Evolutionary conservation across 2,888 invertebrate species (phyloP).

Genomic region (Lissonota sp.): DNA sequence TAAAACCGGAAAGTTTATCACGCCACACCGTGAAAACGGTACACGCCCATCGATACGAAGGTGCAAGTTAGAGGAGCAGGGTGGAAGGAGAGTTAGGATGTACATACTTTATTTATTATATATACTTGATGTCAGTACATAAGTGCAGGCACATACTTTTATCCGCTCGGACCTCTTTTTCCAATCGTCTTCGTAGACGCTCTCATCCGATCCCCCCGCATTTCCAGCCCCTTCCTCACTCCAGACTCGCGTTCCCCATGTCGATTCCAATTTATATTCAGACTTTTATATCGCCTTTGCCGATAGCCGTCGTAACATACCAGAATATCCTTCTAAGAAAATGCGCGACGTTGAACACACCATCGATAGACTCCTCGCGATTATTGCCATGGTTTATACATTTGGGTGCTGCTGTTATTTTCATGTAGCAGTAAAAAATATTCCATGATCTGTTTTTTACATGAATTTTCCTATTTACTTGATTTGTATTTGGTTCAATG

Average conservation of each 20-base stretch:
- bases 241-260: background rate
- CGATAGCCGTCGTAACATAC: background rate
- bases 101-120: background rate
- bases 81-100: background rate
- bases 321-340: constrained; percentile 38
- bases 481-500: no score
- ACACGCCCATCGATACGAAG: constrained; percentile 42
- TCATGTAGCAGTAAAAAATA: background rate
- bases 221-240: background rate
- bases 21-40: constrained; percentile 44
- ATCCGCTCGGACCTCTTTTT: constrained; percentile 6
- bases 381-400: background rate
- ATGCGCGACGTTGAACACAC: constrained; percentile 18
- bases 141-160: constrained; percentile 17
- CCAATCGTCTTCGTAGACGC: constrained; percentile 33
- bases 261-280: constrained; percentile 60
- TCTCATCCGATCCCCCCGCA: background rate
- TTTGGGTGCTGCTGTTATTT: background rate
- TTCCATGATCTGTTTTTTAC: background rate
- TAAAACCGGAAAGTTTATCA: constrained; percentile 58
- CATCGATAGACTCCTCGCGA: constrained; percentile 5
- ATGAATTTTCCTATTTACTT: no score
- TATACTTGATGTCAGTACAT: constrained; percentile 16
- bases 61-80: constrained; percentile 1
- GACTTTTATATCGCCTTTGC: constrained; percentile 54